Evolutionary conservation across 2,113 vertebrate genomes (phyloP), one percentile per base, ranked within the genome.

Genomic region (Ramphastos sulfuratus): DNA sequence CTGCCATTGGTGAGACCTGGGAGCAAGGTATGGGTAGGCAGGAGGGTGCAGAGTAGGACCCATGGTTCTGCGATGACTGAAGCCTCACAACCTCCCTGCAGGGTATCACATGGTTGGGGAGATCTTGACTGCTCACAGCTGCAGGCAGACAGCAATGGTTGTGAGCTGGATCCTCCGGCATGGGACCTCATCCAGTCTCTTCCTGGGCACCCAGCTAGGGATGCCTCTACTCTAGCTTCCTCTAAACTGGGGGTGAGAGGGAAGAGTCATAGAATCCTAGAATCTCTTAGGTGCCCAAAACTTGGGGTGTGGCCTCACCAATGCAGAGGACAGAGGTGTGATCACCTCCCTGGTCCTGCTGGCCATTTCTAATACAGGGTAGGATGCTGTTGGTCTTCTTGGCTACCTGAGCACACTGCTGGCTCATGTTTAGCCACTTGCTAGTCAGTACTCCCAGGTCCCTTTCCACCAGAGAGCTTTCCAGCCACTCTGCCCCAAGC

Each of bases 1-100:
- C 17, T 4, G 4, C 27, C 70, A 12, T 4, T 21, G n/a, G 6
- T 0, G 1, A 66, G 58, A n/a, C 16, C 0, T 66, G 44, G 28
- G 39, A 44, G 46, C 42, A 44, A 42, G 15, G 20, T 17, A 8
- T 9, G 69, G 44, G 24, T 31, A 73, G 52, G 50, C 33, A 54
- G 63, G 35, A 85, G 23, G 31, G 35, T 31, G 31, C 1, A 1
- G 20, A 15, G 13, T 8, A 12, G 64, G 21, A 75, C 21, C 52
- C 0, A 0, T 18, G 25, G 61, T 54, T 50, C 20, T 50, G 20
- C 20, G 10, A 23, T 12, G 20, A 50, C 20, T 50, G 9, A 21
- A 23, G 21, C 48, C 48, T 50, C 48, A 50, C 20, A 10, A 23
- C 20, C 48, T 50, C 48, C 21, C 48, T 50, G 48, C 48, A 50